phyloP scores from a whole-genome alignment of 2,797 vertebrate genomes.

The Pseudochaenichthys georgianus region DNA sequence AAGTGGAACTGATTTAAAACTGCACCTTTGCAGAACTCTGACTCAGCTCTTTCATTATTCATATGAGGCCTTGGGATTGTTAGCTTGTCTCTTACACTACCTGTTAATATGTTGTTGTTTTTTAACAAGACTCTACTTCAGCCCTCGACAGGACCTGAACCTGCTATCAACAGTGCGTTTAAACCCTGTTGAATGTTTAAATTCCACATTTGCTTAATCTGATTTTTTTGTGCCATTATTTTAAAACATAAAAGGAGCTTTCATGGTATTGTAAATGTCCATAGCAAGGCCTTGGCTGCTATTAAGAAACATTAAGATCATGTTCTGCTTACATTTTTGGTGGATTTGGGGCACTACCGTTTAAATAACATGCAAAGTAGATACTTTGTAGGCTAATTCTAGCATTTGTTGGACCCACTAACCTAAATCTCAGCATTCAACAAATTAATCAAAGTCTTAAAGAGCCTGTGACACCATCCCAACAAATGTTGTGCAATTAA shows the following conservation, averaged over 20 bases:
- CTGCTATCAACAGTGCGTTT: background rate
- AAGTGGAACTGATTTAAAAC: constrained; percentile 6
- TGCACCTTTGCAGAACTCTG: background rate
- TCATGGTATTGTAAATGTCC: background rate
- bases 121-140: background rate
- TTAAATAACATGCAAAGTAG: background rate
- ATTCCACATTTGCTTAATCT: background rate
- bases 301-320: too few species aligned
- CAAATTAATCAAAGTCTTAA: background rate
- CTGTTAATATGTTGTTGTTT: background rate
- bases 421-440: background rate
- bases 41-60: constrained; percentile 8
- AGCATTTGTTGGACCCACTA: background rate
- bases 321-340: too few species aligned
- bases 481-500: too few species aligned
- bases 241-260: background rate
- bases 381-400: background rate
- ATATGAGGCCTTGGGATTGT: background rate
- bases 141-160: background rate
- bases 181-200: background rate
- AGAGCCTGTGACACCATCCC: too few species aligned
- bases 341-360: background rate
- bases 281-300: background rate
- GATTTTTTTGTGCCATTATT: background rate
- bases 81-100: background rate